Percentiles rank a stretch among this genome's conserved stretches.
phyloP scores from a whole-genome alignment of 2,113 vertebrate genomes.

The Muntiacus muntjak region DNA sequence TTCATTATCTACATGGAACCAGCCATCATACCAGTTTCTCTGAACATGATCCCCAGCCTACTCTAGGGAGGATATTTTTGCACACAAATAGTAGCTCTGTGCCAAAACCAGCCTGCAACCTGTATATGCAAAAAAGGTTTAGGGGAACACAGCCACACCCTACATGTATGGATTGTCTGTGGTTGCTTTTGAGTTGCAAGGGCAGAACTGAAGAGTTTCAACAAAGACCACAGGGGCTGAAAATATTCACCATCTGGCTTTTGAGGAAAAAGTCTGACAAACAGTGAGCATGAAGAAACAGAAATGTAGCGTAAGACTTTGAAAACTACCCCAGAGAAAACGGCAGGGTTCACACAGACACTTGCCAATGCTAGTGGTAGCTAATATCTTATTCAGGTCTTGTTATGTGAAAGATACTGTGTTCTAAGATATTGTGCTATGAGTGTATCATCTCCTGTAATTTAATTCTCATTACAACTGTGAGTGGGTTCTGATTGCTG shows the following conservation, averaged over 20 bases:
- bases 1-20: neutral
- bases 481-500: neutral
- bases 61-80: neutral
- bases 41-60: neutral
- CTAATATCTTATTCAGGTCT: neutral
- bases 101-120: neutral
- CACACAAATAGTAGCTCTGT: neutral
- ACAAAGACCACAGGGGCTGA: neutral
- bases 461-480: neutral
- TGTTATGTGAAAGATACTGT: too few species aligned
- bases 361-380: fast-evolving
- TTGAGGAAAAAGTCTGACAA: neutral
- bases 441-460: fast-evolving
- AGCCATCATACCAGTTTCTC: neutral
- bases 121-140: neutral
- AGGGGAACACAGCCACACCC: neutral
- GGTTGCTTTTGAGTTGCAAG: neutral
- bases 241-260: neutral
- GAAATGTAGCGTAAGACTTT: neutral
- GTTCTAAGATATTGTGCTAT: neutral
- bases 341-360: neutral
- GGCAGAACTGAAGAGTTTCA: neutral
- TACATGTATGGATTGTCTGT: fast-evolving
- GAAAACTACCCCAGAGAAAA: neutral
- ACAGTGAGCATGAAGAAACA: neutral